These are phyloP conservation scores for Tiliacea citrago DNA, from an alignment of 2,888 invertebrate genomes.

Conservation along the genomic window DNA sequence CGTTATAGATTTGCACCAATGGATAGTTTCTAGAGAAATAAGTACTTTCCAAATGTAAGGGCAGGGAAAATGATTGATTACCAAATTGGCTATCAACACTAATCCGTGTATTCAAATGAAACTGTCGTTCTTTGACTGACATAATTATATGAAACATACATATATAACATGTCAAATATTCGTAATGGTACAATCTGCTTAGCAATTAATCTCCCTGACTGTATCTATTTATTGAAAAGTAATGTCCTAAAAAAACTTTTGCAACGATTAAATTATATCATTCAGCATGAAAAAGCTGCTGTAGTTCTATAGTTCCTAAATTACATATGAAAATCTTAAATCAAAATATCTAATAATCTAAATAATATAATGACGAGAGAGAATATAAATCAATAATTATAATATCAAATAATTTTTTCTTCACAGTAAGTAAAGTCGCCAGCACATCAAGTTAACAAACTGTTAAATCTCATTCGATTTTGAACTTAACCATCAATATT, in stretches of 20 bases:
- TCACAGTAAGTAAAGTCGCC: background rate
- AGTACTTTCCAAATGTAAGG: background rate
- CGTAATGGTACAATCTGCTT: background rate
- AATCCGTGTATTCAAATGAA: background rate
- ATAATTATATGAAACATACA: too few species aligned
- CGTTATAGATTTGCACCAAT: background rate
- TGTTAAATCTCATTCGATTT: too few species aligned
- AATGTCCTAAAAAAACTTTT: background rate
- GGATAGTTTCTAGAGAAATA: background rate
- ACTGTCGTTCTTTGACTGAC: background rate
- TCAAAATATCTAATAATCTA: conserved; percentile 6
- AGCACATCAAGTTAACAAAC: too few species aligned
- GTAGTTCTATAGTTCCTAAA: conserved; percentile 49
- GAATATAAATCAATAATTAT: conserved; percentile 10
- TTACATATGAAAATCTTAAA: conserved; percentile 17
- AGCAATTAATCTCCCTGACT: background rate
- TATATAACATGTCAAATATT: too few species aligned
- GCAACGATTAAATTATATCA: background rate
- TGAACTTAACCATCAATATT: too few species aligned
- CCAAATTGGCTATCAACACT: background rate
- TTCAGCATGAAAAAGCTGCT: background rate
- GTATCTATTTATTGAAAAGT: background rate
- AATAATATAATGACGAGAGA: conserved; percentile 15
- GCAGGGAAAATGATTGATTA: background rate
- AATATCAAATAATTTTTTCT: too few species aligned